Evolutionary conservation across 2,888 invertebrate species (phyloP), one percentile per base, ranked within the genome.

Genomic region (Chloroclystis v-ata): DNA sequence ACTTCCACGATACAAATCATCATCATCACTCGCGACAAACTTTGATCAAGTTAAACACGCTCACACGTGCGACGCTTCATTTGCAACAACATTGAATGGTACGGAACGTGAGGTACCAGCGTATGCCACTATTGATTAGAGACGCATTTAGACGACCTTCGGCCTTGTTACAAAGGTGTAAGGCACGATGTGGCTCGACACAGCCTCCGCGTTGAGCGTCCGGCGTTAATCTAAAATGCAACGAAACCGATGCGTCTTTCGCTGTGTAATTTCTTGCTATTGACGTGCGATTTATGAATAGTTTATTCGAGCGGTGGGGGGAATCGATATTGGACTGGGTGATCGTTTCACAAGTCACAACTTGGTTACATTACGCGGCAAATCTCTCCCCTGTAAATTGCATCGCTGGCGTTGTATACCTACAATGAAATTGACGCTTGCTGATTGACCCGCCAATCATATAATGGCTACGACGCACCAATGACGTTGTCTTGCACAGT

Each of bases 1-100:
- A 16, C 9, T 1, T 11, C 20, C 20, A 20, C 20, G 7, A 11
- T 3, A n/a, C 7, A 35, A 29, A 45, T 45, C 45, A 39, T 10
- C 30, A 8, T 14, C 28, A 20, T 20, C 20, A 20, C 20, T 20
- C 3, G n/a, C n/a, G n/a, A n/a, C n/a, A n/a, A n/a, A n/a, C n/a
- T n/a, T n/a, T n/a, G 10, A 50, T 39, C 26, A 35, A 50, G 25
- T 35, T n/a, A 46, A 39, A 50, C 50, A 46, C 50, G 43, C 43
- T 11, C 35, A 30, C 50, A 50, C 50, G 50, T 50, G 50, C 43
- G 46, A 13, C 11, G 11, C 30, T 43, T 47, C 46, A 40, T 50
- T 47, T 50, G 46, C 46, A 50, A 50, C 50, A 43, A 47, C 46
- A 47, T 40, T 40, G 43, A 50, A 47, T 50, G 50, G 28, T 28